Percentiles rank a stretch among this genome's conserved stretches.
Conservation (phyloP, 2,888 invertebrate genomes). For the Tipula confusa region DNA sequence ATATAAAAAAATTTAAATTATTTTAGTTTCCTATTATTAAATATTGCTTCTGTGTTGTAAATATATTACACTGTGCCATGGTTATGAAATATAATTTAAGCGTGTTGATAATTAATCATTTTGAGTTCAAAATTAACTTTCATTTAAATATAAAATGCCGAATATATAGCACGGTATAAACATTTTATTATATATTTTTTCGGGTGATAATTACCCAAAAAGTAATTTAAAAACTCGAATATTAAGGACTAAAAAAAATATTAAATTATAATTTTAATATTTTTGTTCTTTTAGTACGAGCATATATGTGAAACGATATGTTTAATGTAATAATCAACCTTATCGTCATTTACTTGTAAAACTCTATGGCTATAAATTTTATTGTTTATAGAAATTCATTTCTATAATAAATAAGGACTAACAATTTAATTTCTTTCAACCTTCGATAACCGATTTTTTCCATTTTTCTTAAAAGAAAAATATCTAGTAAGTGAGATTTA, state of each 20-base stretch:
- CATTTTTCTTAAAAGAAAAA: too few species aligned
- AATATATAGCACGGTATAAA: neutral
- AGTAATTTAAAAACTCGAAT: neutral
- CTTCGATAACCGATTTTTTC: too few species aligned
- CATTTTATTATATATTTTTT: neutral
- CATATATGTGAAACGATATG: too few species aligned
- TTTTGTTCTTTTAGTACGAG: neutral
- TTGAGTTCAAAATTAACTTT: slow-evolving; percentile 20
- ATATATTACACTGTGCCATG: neutral
- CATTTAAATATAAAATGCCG: neutral
- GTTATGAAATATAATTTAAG: neutral
- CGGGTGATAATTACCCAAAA: neutral
- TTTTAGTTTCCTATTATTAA: slow-evolving; percentile 3
- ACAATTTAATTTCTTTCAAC: too few species aligned
- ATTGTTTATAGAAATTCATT: too few species aligned
- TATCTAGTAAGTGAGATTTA: too few species aligned
- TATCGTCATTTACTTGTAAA: too few species aligned
- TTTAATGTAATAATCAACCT: too few species aligned
- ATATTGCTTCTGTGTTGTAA: neutral
- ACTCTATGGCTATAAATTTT: too few species aligned
- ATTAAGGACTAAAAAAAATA: neutral
- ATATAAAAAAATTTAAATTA: too few species aligned
- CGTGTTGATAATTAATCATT: slow-evolving; percentile 12
- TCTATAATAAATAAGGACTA: too few species aligned
- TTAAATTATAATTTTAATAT: too few species aligned